phyloP scores from a whole-genome alignment of 1,140 invertebrate genomes.

The Steinernema feltiae region DNA sequence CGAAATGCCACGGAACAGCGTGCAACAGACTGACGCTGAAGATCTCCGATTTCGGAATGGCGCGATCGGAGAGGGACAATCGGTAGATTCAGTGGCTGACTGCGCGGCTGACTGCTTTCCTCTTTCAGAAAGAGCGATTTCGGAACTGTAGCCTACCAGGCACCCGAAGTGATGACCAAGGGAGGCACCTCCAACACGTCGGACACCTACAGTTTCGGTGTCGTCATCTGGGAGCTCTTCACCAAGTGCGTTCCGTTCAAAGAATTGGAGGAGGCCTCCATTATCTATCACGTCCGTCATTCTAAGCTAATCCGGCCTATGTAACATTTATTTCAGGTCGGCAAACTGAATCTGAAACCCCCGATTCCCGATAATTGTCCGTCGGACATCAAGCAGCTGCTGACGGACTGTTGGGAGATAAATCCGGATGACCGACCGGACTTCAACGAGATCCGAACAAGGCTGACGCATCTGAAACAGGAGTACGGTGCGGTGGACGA shows the following conservation, averaged over 20 bases:
- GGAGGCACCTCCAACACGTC: neutral
- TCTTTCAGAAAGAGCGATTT: neutral
- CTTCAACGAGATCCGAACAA: neutral
- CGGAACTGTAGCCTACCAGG: slow-evolving; percentile 5
- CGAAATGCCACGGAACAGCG: neutral
- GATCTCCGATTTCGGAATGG: slow-evolving; percentile 8
- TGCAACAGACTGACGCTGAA: neutral
- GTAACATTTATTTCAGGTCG: neutral
- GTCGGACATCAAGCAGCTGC: neutral
- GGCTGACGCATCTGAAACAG: neutral
- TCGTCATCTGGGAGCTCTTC: slow-evolving; percentile 4
- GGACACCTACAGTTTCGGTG: slow-evolving; percentile 3
- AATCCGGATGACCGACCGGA: neutral
- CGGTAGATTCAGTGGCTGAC: neutral
- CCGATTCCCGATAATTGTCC: neutral
- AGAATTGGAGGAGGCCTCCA: neutral
- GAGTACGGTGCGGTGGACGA: slow-evolving; percentile 3
- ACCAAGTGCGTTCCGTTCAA: neutral
- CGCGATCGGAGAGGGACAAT: neutral
- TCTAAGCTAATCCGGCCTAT: neutral
- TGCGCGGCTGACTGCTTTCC: neutral
- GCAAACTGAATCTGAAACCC: neutral
- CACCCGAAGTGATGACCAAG: neutral
- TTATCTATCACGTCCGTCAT: neutral
- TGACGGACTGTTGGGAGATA: neutral